These are phyloP conservation scores for Ceyx erithaca DNA, from an alignment of 2,797 vertebrate species.

Conservation along the genomic window DNA sequence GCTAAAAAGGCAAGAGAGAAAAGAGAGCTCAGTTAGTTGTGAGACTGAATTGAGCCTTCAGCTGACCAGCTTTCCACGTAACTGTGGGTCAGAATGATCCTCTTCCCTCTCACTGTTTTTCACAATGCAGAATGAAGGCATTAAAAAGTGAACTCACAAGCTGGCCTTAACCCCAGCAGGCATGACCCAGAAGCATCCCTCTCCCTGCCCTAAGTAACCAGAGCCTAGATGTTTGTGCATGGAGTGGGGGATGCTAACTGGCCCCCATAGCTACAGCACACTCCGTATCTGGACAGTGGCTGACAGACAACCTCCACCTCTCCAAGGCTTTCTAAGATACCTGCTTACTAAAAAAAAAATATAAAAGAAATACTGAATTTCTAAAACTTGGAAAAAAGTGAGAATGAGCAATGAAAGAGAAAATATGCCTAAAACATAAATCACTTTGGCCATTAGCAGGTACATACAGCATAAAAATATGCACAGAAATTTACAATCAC, in stretches of 20 bases:
- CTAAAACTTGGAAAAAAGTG: neutral
- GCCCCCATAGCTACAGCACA: rapidly evolving
- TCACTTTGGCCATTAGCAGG: neutral
- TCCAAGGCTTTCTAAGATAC: neutral
- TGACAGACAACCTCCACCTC: neutral
- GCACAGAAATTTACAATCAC: neutral
- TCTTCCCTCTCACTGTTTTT: neutral
- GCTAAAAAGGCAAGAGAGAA: neutral
- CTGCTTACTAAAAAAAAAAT: neutral
- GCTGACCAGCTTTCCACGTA: neutral
- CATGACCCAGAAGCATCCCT: neutral
- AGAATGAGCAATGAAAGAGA: neutral
- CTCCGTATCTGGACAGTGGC: rapidly evolving
- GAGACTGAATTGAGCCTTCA: neutral
- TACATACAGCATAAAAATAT: neutral
- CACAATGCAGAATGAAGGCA: neutral
- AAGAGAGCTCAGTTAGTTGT: neutral
- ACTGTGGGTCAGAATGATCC: neutral
- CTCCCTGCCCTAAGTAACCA: neutral
- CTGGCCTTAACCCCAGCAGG: neutral
- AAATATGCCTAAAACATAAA: neutral
- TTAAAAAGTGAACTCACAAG: neutral
- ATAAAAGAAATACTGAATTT: neutral
- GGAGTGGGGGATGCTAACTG: neutral
- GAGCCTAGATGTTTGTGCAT: neutral